Percentiles rank a stretch among this genome's conserved stretches.
Evolutionary conservation across 2,113 vertebrate genomes (phyloP).

Genomic region (Chunga burmeisteri): DNA sequence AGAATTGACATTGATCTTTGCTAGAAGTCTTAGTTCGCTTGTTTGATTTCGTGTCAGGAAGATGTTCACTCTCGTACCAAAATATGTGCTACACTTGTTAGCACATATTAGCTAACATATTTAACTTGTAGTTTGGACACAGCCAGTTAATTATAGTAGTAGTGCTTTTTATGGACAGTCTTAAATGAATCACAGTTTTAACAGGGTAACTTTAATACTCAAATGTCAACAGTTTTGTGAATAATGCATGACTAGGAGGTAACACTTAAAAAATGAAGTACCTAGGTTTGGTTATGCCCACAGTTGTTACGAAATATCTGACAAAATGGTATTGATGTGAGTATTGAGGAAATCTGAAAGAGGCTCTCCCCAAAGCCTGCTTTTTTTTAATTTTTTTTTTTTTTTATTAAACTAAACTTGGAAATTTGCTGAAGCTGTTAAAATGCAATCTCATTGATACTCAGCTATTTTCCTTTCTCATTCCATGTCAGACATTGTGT

Average conservation of each 20-base stretch:
- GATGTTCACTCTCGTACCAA: background rate
- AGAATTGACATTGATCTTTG: background rate
- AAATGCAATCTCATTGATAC: background rate
- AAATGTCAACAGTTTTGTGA: background rate
- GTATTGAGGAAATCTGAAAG: background rate
- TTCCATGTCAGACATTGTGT: accelerated
- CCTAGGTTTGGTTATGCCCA: background rate
- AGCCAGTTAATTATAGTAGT: background rate
- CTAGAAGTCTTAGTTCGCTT: background rate
- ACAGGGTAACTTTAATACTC: background rate
- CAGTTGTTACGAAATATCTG: background rate
- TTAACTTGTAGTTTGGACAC: background rate
- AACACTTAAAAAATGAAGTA: background rate
- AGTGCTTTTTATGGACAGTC: background rate
- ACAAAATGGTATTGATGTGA: background rate
- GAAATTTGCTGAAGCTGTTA: background rate
- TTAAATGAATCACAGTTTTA: background rate
- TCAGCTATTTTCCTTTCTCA: background rate
- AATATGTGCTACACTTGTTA: background rate
- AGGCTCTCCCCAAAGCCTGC: background rate
- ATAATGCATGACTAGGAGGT: background rate
- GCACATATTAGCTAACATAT: background rate
- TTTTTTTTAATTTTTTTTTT: background rate
- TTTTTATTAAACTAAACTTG: background rate
- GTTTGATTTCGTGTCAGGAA: background rate